Evolutionary conservation across 2,888 invertebrate genomes (phyloP).

Genomic region (Physocephala rufipes): DNA sequence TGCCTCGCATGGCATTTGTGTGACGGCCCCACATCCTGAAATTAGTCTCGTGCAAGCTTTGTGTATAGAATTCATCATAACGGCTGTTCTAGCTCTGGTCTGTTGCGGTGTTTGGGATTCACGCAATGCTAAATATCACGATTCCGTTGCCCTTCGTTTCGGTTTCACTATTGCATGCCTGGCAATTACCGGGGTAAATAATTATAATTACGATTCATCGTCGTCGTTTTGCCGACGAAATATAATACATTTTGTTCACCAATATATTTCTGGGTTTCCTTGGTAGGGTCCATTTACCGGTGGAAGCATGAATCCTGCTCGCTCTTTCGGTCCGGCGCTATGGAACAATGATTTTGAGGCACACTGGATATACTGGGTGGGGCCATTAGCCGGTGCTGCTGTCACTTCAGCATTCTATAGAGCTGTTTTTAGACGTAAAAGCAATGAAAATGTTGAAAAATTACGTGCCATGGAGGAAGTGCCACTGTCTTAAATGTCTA

Average conservation of each 20-base stretch:
- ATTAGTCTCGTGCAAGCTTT: slow-evolving; percentile 69
- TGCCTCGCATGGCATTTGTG: slow-evolving; percentile 69
- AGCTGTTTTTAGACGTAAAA: slow-evolving; percentile 63
- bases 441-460: slow-evolving; percentile 53
- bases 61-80: slow-evolving; percentile 72
- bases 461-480: slow-evolving; percentile 60
- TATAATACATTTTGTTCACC: no score
- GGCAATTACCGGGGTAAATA: slow-evolving; percentile 73
- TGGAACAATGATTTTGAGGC: slow-evolving; percentile 73
- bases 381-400: slow-evolving; percentile 68
- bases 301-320: slow-evolving; percentile 77
- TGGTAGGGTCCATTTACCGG: slow-evolving; percentile 77
- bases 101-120: slow-evolving; percentile 80
- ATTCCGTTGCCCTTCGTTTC: slow-evolving; percentile 74
- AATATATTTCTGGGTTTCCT: slow-evolving; percentile 4
- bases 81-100: slow-evolving; percentile 73
- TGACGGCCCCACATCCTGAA: slow-evolving; percentile 69
- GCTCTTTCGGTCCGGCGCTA: slow-evolving; percentile 77
- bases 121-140: slow-evolving; percentile 72
- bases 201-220: background rate
- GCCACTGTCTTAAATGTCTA: slow-evolving; percentile 55
- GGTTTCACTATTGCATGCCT: slow-evolving; percentile 74
- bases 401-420: slow-evolving; percentile 67
- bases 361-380: slow-evolving; percentile 81
- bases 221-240: no score